Conservation (phyloP, 2,797 vertebrate genomes). For the Kryptolebias ocellatus region DNA sequence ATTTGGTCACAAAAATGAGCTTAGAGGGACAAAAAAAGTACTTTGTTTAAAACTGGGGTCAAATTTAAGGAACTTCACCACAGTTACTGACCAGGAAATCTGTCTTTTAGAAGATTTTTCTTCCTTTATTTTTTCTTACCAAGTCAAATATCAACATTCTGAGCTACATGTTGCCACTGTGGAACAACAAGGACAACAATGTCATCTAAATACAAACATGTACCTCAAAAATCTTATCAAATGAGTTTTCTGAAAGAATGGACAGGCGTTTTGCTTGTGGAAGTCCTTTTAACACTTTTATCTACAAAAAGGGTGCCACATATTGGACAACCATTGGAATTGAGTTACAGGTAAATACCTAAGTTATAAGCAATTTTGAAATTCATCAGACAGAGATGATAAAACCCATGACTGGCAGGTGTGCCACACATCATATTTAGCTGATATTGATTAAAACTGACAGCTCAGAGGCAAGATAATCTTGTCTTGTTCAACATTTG, state of each 20-base stretch:
- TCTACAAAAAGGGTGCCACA: too few relatives aligned
- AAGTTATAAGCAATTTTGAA: too few relatives aligned
- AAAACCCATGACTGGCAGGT: not conserved
- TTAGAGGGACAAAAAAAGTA: not conserved
- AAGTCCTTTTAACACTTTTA: too few relatives aligned
- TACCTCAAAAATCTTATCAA: not conserved
- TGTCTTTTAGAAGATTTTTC: not conserved
- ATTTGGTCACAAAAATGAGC: not conserved
- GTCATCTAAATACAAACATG: not conserved
- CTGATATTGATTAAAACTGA: not conserved
- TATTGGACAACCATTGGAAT: too few relatives aligned
- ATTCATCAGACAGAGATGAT: not conserved
- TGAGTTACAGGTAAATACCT: not conserved
- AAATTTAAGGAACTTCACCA: not conserved
- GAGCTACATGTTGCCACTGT: not conserved
- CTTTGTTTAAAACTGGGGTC: not conserved
- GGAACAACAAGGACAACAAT: not conserved
- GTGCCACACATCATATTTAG: not conserved
- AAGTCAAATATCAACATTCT: not conserved
- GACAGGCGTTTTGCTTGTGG: too few relatives aligned
- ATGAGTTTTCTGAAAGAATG: too few relatives aligned
- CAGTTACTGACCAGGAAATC: not conserved
- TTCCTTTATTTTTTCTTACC: too few relatives aligned
- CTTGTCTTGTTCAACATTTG: not conserved
- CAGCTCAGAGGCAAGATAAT: not conserved